phyloP scores from a whole-genome alignment of 2,113 vertebrate species.

The Brevimyrus niger region DNA sequence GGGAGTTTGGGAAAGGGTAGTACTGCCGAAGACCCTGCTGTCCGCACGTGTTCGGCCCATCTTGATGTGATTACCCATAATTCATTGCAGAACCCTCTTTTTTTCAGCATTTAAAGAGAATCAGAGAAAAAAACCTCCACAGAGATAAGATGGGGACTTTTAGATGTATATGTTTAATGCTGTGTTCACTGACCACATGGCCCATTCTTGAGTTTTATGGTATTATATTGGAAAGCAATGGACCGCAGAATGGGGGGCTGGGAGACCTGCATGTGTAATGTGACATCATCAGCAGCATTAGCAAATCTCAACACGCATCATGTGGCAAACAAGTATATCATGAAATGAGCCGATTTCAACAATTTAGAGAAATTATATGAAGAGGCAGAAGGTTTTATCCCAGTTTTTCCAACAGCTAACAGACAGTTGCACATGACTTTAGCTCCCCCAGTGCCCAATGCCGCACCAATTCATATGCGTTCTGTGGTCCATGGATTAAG shows the following conservation, averaged over 20 bases:
- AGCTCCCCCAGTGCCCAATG: neutral
- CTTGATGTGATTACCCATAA: constrained; percentile 11
- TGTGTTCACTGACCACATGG: neutral
- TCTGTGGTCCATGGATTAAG: neutral
- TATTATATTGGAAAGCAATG: neutral
- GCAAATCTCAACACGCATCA: neutral
- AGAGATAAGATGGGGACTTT: neutral
- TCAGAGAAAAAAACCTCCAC: neutral
- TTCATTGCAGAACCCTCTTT: neutral
- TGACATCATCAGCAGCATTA: neutral
- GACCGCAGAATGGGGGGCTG: neutral
- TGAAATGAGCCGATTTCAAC: neutral
- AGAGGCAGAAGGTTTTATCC: neutral
- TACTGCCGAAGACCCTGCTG: neutral
- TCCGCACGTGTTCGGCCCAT: constrained; percentile 4
- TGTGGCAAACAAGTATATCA: neutral
- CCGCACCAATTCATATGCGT: neutral
- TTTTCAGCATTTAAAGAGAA: neutral
- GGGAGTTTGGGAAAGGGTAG: neutral
- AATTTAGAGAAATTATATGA: neutral
- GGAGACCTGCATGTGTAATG: neutral
- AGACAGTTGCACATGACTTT: neutral
- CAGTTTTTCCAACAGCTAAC: neutral
- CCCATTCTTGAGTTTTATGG: neutral
- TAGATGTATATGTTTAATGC: neutral